Conservation (phyloP, 2,888 invertebrate genomes). For the Rosalia funebris region DNA sequence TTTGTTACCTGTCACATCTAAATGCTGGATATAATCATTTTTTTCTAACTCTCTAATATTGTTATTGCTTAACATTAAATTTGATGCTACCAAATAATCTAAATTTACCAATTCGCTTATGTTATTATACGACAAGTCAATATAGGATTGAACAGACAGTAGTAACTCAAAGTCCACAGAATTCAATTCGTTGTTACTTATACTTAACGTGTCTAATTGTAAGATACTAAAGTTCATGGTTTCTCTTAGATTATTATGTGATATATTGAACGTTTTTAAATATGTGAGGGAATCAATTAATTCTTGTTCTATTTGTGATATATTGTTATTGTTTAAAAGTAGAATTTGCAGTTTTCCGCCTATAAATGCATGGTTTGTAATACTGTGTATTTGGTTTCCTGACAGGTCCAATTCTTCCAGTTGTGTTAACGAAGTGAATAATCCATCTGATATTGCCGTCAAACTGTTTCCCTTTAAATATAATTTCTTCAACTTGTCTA, state of each 20-base stretch:
- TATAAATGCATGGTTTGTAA: slow-evolving; percentile 21
- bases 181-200: slow-evolving; percentile 15
- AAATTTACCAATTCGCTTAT: slow-evolving; percentile 4
- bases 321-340: slow-evolving; percentile 8
- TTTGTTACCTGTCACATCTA: slow-evolving; percentile 6
- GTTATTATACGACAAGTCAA: slow-evolving; percentile 13
- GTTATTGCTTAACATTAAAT: slow-evolving; percentile 4
- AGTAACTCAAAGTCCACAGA: slow-evolving; percentile 8
- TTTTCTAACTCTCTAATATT: background rate
- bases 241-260: slow-evolving; percentile 9
- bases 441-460: slow-evolving; percentile 10
- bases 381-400: slow-evolving; percentile 8
- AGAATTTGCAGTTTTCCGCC: slow-evolving; percentile 1
- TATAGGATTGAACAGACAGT: background rate
- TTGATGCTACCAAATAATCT: background rate
- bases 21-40: background rate
- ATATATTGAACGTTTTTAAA: slow-evolving; percentile 5
- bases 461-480: slow-evolving; percentile 11
- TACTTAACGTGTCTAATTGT: background rate
- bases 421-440: slow-evolving; percentile 21
- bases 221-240: background rate
- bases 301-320: background rate
- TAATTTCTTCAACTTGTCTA: slow-evolving; percentile 8
- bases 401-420: slow-evolving; percentile 19
- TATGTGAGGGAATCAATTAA: background rate